These are phyloP conservation scores for Priocnemis perturbator DNA, from an alignment of 2,888 invertebrate genomes.

Conservation along the genomic window DNA sequence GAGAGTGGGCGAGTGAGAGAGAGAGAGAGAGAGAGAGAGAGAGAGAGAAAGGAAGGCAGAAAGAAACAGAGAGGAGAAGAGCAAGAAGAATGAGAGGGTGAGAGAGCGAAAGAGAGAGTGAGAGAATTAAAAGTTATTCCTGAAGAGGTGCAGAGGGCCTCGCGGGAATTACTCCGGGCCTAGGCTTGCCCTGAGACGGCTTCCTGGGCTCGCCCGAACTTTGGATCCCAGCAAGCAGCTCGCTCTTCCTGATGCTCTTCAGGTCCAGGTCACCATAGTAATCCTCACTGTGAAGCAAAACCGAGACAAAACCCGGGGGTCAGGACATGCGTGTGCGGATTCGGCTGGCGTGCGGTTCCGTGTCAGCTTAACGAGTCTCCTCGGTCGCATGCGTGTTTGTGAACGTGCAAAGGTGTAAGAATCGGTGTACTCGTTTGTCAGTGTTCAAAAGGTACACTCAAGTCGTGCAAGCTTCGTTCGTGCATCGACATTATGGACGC, in stretches of 20 bases:
- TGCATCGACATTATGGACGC: too few species aligned
- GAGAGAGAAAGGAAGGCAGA: slow-evolving; percentile 8
- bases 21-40: slow-evolving; percentile 6
- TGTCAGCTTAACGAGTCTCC: slow-evolving; percentile 1
- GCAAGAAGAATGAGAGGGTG: slow-evolving; percentile 18
- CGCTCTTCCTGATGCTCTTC: slow-evolving; percentile 96
- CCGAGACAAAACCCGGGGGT: slow-evolving; percentile 64
- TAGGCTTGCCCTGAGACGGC: slow-evolving; percentile 78
- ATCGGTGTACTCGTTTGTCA: too few species aligned
- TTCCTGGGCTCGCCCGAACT: slow-evolving; percentile 79
- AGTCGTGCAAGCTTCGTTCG: too few species aligned
- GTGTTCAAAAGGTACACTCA: too few species aligned
- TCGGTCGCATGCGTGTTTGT: slow-evolving; percentile 5
- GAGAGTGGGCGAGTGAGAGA: not conserved
- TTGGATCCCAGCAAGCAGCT: slow-evolving; percentile 88
- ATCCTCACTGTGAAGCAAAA: slow-evolving; percentile 89
- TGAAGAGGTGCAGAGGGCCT: slow-evolving; percentile 73
- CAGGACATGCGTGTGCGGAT: slow-evolving; percentile 57
- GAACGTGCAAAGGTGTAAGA: slow-evolving; percentile 7
- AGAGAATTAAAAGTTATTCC: slow-evolving; percentile 63
- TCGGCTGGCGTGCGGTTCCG: slow-evolving; percentile 25
- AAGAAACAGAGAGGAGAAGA: slow-evolving; percentile 12
- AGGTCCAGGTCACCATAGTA: slow-evolving; percentile 96
- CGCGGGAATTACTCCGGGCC: slow-evolving; percentile 68
- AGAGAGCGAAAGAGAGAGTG: slow-evolving; percentile 16